Evolutionary conservation across 2,113 vertebrate species (phyloP).

Genomic region (Caloenas nicobarica): DNA sequence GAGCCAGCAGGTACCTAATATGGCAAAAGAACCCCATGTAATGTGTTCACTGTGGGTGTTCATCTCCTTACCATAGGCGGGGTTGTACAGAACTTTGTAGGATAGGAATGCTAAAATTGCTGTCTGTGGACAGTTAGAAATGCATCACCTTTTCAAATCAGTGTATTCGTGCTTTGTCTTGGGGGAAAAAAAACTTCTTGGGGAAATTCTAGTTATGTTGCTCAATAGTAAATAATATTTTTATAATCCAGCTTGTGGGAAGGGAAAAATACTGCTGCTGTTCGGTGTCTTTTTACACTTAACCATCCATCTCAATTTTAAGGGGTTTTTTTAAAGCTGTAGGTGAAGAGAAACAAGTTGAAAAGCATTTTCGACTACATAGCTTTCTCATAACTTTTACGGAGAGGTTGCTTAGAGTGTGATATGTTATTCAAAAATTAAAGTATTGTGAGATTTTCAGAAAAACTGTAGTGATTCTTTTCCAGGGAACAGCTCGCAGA

Average conservation of each 20-base stretch:
- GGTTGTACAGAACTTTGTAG: background rate
- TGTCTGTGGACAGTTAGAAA: background rate
- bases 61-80: fast-evolving
- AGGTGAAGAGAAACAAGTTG: background rate
- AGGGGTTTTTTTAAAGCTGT: background rate
- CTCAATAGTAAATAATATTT: background rate
- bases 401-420: background rate
- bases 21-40: background rate
- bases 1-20: background rate
- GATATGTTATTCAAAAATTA: background rate
- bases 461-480: background rate
- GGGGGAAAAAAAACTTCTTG: background rate
- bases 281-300: background rate
- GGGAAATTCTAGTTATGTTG: background rate
- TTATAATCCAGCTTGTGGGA: background rate
- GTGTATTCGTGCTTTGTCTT: background rate
- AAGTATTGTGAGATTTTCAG: background rate
- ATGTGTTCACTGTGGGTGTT: background rate
- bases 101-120: background rate
- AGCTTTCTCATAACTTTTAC: background rate
- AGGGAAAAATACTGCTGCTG: background rate
- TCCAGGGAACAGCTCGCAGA: conserved; percentile 94
- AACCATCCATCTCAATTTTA: too few species aligned
- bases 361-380: background rate
- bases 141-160: background rate